A percentile compares a stretch with the other conserved stretches of the same genome.
Conservation (phyloP, 1,140 invertebrate genomes). For the Protaetia brevitarsis region DNA sequence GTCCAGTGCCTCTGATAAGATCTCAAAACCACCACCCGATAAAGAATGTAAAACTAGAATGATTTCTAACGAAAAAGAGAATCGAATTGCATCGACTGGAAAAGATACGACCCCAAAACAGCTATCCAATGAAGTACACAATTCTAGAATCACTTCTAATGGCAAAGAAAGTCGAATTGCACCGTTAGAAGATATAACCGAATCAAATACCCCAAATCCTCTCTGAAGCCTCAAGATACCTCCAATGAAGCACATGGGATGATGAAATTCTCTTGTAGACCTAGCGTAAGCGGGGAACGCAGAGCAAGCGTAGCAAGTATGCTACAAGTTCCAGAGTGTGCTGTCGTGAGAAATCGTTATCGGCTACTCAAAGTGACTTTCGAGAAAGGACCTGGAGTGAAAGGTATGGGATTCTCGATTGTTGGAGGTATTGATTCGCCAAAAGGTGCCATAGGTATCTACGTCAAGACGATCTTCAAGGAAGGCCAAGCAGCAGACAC, state of each 20-base stretch:
- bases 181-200: not conserved
- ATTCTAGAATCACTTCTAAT: not conserved
- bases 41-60: no score
- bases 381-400: constrained; percentile 79
- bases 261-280: constrained; percentile 12
- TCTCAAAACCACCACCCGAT: no score
- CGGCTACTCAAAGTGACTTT: constrained; percentile 48
- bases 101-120: not conserved
- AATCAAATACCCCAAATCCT: not conserved
- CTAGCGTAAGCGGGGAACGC: not conserved
- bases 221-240: not conserved
- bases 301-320: not conserved
- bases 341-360: not conserved
- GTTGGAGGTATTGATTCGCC: constrained; percentile 88
- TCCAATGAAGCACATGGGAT: constrained; percentile 7
- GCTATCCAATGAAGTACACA: not conserved
- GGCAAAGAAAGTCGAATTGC: no score
- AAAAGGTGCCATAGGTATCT: constrained; percentile 83
- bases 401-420: constrained; percentile 87
- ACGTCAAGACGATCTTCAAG: constrained; percentile 86
- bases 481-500: constrained; percentile 83
- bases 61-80: no score
- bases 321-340: not conserved
- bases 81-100: no score
- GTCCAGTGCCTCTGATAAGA: no score